phyloP scores from a whole-genome alignment of 2,888 invertebrate genomes.

The Vannuccia rotundouncinata region DNA sequence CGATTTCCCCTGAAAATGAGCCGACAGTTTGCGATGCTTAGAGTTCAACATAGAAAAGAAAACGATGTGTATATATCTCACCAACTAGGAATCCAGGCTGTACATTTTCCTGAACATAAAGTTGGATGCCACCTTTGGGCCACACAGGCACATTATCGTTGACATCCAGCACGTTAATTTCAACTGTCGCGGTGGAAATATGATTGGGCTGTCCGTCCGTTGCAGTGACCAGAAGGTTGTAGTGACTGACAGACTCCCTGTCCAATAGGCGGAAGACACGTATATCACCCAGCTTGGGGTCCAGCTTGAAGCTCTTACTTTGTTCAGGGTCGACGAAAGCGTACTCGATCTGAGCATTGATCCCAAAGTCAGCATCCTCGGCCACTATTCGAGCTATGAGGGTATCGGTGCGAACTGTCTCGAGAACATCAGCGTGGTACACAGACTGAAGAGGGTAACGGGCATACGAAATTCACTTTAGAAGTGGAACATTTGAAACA shows the following conservation, averaged over 20 bases:
- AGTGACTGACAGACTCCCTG: conserved; percentile 43
- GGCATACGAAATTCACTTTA: no score
- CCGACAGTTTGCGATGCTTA: no score
- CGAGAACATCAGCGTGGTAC: background rate
- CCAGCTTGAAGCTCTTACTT: background rate
- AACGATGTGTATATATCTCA: no score
- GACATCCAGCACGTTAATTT: conserved; percentile 18
- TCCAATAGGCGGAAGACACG: conserved; percentile 42
- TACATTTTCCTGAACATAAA: conserved; percentile 24
- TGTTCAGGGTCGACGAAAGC: background rate
- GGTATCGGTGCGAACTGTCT: background rate
- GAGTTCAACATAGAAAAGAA: no score
- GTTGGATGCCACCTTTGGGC: background rate
- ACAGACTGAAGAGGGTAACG: background rate
- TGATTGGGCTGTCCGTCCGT: conserved; percentile 44
- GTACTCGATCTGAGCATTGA: background rate
- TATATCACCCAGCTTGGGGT: background rate
- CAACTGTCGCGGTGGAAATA: background rate
- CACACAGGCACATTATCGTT: conserved; percentile 32
- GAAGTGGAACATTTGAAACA: no score
- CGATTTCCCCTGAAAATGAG: no score
- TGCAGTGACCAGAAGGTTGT: conserved; percentile 45
- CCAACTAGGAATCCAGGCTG: conserved; percentile 2
- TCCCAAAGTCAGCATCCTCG: background rate
- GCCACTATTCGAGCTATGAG: background rate